Evolutionary conservation across 2,113 vertebrate genomes (phyloP).

Genomic region (Herpailurus yagouaroundi): DNA sequence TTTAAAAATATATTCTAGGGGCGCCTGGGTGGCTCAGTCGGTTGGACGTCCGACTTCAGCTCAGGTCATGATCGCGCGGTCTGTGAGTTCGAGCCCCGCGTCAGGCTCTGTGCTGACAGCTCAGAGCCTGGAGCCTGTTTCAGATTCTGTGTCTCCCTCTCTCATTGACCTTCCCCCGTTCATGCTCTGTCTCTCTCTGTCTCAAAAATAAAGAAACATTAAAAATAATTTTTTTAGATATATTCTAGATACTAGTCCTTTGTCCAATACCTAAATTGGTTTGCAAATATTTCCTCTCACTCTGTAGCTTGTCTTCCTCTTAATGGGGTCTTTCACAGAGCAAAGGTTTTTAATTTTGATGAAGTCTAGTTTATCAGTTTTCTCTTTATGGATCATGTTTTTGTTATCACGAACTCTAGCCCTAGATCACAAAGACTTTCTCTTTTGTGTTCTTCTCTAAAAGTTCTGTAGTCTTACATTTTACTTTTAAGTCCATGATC

Average conservation of each 20-base stretch:
- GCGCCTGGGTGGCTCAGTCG: too few relatives aligned
- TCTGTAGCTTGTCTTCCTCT: not conserved
- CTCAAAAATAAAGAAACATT: too few relatives aligned
- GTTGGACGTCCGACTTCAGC: too few relatives aligned
- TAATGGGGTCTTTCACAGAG: not conserved
- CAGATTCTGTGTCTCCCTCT: too few relatives aligned
- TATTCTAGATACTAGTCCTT: not conserved
- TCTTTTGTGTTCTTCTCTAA: not conserved
- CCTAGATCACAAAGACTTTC: not conserved
- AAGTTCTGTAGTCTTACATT: not conserved
- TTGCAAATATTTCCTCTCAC: not conserved
- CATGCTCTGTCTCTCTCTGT: too few relatives aligned
- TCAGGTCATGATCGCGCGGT: too few relatives aligned
- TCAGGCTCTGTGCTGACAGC: too few relatives aligned
- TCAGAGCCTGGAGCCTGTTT: too few relatives aligned
- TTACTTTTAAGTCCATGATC: not conserved
- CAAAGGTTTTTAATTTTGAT: not conserved
- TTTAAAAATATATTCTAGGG: not conserved
- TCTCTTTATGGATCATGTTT: not conserved
- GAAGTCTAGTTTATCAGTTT: not conserved
- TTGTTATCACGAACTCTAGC: not conserved
- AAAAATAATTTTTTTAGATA: too few relatives aligned
- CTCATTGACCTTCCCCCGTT: too few relatives aligned
- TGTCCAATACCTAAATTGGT: not conserved
- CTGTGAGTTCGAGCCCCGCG: too few relatives aligned